Base-by-base conservation (phyloP, 1,140 invertebrate genomes). In the Ridgeia piscesae region DNA sequence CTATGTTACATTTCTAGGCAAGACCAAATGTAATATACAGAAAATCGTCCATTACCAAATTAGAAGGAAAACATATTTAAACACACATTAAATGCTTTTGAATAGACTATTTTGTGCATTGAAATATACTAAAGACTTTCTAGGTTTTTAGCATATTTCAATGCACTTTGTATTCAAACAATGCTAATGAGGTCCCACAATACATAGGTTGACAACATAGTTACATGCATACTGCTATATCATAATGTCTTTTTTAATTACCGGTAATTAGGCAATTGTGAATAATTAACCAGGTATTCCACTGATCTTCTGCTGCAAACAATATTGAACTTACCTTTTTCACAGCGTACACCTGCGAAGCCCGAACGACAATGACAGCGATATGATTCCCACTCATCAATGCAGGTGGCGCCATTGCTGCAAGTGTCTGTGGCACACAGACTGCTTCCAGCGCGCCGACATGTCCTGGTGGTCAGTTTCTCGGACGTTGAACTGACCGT, bases 301-400 rank as follows among this genome's bases (percentile, higher is more conserved):
- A 77, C 27, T 21, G 17, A 77, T 21, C 58, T 27, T 77, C 58
- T 77, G 58, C 58, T 77, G 27, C 58, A 77, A 17, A 77, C 14
- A 27, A 77, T 77, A 77, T 77, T 77, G 17, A 90, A 31, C 93
- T 93, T 94, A 96, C 95, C 94, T 94, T 94, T 96, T 27, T 97
- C 96, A 94, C 98, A 99, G 94, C 98, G 97, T 0, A 98, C 97
- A 0, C 98, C 97, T 35, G 97, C 96, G 0, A 98, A 94, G 34
- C 96, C 96, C 14, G 96, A 96, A n/a, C 97, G 97, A 94, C 97
- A 96, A 88, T 94, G 92, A 94, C 96, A 96, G 93, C 95, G 93
- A 92, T 94, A 94, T 42, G 95, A 91, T 89, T 96, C 94, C 98
- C 98, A 99, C 89, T 97, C 97, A 95, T 99, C 98, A 77, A 98